Evolutionary conservation across 2,113 vertebrate species (phyloP), one percentile per base, ranked within the genome.

Genomic region (Oncorhynchus masou): DNA sequence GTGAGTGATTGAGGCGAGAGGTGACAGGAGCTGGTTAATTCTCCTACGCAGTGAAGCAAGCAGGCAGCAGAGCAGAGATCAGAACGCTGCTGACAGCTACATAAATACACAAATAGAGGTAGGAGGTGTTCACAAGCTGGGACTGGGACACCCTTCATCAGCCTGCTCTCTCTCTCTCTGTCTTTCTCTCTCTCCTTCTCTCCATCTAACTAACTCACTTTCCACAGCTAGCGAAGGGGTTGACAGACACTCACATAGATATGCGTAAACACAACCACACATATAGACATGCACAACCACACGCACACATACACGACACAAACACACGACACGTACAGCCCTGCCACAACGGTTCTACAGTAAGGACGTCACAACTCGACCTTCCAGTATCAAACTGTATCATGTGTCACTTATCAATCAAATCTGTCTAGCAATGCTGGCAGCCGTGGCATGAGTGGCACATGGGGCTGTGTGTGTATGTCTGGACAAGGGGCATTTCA

Each of bases 291-390:
- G 4, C 2, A 45, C 51, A 79, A 67, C 62, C 49, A 76, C 64
- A 34, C 60, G 49, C 7, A 29, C 64, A 66, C 24, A 66, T 13
- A 13, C 59, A 74, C 8, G 24, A 67, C 62, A 85, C 49, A 74
- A 45, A 75, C 39, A 45, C 27, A 48, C 60, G 49, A 79, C 80
- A 84, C 39, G 71, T 68, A 73, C 24, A 6, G 16, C 31, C 6
- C 68, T 27, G 68, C 19, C 68, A 69, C n/a, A 20, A 51, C 73
- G 60, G 84, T 86, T 86, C 75, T 70, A 80, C 74, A 77, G 67
- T 57, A 51, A 79, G 77, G 74, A 83, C 54, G 66, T 24, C 83
- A 81, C 83, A 85, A 88, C 75, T 88, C 78, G 85, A 80, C 73
- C 75, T 76, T 81, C 79, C 72, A 79, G 75, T 74, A 69, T 77